These are phyloP conservation scores for Salvator merianae DNA, from an alignment of 2,113 vertebrate genomes.

Conservation along the genomic window DNA sequence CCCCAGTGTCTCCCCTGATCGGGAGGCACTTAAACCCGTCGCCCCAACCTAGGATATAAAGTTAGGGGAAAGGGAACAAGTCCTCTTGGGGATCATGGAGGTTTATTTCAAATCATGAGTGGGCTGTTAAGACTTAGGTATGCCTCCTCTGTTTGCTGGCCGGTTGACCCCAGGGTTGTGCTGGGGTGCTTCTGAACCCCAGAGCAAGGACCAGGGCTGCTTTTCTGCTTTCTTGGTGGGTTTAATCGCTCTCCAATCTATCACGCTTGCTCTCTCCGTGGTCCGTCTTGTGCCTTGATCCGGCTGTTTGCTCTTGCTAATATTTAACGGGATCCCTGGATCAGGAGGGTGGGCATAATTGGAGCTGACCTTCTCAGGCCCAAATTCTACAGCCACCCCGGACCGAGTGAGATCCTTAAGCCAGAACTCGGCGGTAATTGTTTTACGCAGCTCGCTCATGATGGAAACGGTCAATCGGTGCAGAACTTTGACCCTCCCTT, in stretches of 20 bases:
- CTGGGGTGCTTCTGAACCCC: not conserved
- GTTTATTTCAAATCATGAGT: conserved; percentile 38
- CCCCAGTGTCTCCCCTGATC: not conserved
- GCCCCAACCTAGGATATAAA: conserved; percentile 20
- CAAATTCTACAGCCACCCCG: not conserved
- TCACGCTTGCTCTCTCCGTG: not conserved
- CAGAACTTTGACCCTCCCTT: not conserved
- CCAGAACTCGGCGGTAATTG: fast-evolving
- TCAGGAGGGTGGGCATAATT: not conserved
- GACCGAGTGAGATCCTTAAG: not conserved
- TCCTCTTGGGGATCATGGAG: not conserved
- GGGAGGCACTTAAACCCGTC: conserved; percentile 43
- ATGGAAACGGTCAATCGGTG: conserved; percentile 17
- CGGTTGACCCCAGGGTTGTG: not conserved
- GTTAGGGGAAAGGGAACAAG: not conserved
- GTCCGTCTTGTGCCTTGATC: not conserved
- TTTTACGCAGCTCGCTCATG: conserved; percentile 31
- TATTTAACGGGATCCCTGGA: not conserved
- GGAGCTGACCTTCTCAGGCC: no score
- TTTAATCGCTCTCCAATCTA: not conserved
- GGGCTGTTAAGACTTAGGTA: conserved; percentile 37
- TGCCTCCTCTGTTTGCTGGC: not conserved
- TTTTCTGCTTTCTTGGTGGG: not conserved
- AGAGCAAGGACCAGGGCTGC: conserved; percentile 8
- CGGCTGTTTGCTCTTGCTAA: conserved; percentile 27